A percentile compares a stretch with the other conserved stretches of the same genome.
Conservation (phyloP, 1,140 invertebrate species). For the Trichonephila inaurata region DNA sequence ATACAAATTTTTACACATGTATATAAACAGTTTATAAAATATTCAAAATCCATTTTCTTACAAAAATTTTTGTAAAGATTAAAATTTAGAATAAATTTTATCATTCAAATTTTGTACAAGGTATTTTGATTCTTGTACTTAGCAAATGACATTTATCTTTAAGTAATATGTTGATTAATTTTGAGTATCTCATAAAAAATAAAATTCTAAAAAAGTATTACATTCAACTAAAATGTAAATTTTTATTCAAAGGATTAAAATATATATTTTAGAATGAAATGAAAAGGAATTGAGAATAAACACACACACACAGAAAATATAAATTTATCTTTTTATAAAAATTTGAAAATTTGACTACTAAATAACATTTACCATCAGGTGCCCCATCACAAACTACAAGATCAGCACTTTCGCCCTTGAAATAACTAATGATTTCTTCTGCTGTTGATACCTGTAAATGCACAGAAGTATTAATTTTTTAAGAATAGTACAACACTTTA, state of each 20-base stretch:
- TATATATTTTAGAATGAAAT: neutral
- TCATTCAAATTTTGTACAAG: no score
- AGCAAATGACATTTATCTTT: no score
- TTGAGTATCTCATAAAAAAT: no score
- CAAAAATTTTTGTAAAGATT: no score
- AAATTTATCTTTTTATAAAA: neutral
- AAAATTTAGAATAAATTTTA: no score
- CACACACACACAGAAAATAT: neutral
- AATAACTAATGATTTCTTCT: slow-evolving; percentile 93
- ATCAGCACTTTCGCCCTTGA: slow-evolving; percentile 94
- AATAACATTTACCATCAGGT: slow-evolving; percentile 89
- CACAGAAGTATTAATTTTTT: neutral
- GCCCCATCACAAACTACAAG: slow-evolving; percentile 99
- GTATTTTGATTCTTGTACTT: no score
- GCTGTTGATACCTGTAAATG: slow-evolving; percentile 86
- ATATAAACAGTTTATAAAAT: no score
- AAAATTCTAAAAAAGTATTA: no score
- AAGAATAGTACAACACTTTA: no score
- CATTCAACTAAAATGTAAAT: neutral
- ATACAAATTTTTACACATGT: no score
- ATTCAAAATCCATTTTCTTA: no score
- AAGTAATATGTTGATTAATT: no score
- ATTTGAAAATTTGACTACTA: neutral
- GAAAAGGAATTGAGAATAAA: neutral
- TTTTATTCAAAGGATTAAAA: neutral